Evolutionary conservation across 2,888 invertebrate genomes (phyloP).

Genomic region (Plagodis pulveraria): DNA sequence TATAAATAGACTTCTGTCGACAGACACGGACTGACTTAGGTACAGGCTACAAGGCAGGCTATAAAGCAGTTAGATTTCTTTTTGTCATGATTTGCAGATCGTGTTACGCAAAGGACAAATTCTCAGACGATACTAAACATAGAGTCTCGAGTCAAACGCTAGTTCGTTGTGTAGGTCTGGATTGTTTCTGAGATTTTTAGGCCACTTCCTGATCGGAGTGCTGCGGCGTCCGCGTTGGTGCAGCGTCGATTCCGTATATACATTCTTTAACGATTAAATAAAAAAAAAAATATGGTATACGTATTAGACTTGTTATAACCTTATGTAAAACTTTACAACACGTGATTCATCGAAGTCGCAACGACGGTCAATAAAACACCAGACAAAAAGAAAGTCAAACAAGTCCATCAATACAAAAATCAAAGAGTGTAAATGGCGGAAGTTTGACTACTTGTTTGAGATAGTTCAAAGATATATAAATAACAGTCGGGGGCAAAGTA

Average conservation of each 20-base stretch:
- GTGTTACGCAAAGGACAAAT: constrained; percentile 5
- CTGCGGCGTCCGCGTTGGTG: no score
- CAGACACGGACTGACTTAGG: constrained; percentile 24
- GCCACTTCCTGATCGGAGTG: no score
- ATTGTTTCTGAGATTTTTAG: no score
- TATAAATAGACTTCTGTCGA: constrained; percentile 54
- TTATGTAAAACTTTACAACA: no score
- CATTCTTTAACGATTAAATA: no score
- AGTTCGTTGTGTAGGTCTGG: no score
- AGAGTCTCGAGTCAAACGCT: no score
- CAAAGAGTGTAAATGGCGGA: constrained; percentile 11
- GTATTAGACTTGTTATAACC: no score
- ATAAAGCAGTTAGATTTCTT: constrained; percentile 18
- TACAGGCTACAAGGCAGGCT: constrained; percentile 12
- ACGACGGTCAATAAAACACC: background rate
- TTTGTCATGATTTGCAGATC: constrained; percentile 7
- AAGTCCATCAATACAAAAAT: constrained; percentile 21
- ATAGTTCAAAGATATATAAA: constrained; percentile 32
- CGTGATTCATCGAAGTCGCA: background rate
- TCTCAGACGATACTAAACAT: background rate
- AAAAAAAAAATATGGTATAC: no score
- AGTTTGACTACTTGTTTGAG: constrained; percentile 19
- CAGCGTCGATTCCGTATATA: no score
- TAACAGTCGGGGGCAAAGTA: constrained; percentile 34
- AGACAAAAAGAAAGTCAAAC: constrained; percentile 6